A percentile compares a stretch with the other conserved stretches of the same genome.
Evolutionary conservation across 2,888 invertebrate genomes (phyloP).

Genomic region (Panopea generosa): DNA sequence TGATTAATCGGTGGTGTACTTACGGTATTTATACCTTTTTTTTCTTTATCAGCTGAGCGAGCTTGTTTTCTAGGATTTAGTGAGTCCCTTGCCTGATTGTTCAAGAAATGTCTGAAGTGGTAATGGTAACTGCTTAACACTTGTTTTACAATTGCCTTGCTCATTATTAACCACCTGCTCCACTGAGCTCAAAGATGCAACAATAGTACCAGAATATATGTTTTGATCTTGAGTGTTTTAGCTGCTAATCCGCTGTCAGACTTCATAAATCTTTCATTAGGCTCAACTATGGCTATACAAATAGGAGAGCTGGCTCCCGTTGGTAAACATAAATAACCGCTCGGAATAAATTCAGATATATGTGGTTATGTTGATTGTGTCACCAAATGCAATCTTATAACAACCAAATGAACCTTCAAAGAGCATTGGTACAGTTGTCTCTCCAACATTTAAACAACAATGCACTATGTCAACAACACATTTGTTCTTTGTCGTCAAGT

Average conservation of each 20-base stretch:
- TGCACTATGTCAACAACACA: slow-evolving; percentile 1
- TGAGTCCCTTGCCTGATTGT: no score
- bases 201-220: not conserved
- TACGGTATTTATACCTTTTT: not conserved
- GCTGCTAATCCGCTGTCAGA: slow-evolving; percentile 19
- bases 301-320: no score
- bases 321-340: slow-evolving; percentile 6
- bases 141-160: no score
- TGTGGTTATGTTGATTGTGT: slow-evolving; percentile 25
- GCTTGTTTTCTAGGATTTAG: no score
- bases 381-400: slow-evolving; percentile 11
- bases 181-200: not conserved
- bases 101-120: no score
- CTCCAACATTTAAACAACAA: not conserved
- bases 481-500: slow-evolving; percentile 12
- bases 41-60: slow-evolving; percentile 12
- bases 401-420: slow-evolving; percentile 17
- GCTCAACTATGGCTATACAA: slow-evolving; percentile 21
- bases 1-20: not conserved
- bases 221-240: slow-evolving; percentile 9
- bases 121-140: no score
- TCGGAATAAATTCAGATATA: slow-evolving; percentile 21
- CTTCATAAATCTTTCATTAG: slow-evolving; percentile 8
- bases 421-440: not conserved
- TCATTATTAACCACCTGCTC: no score